phyloP scores from a whole-genome alignment of 2,797 vertebrate species.

The Morelia viridis region DNA sequence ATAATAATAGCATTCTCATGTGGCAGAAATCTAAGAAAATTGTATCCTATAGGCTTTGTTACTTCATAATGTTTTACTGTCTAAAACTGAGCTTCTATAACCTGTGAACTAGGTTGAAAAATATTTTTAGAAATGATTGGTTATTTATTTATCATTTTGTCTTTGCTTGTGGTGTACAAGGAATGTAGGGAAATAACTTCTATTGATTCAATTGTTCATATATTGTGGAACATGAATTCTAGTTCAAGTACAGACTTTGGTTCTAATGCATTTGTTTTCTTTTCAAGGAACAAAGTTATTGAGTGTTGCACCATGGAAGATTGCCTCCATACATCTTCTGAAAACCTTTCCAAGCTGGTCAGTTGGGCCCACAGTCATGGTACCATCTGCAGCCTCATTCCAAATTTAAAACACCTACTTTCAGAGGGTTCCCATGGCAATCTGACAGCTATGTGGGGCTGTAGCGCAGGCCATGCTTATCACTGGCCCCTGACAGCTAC shows the following conservation, averaged over 20 bases:
- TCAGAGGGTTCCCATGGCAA: slow-evolving; percentile 82
- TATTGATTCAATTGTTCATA: slow-evolving; percentile 26
- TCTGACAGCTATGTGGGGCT: slow-evolving; percentile 86
- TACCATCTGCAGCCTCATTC: slow-evolving; percentile 90
- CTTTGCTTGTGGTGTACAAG: background rate
- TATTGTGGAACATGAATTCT: slow-evolving; percentile 22
- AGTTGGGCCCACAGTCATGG: slow-evolving; percentile 94
- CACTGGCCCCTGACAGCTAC: slow-evolving; percentile 86
- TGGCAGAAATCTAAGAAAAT: background rate
- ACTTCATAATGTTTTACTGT: background rate
- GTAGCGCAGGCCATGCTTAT: slow-evolving; percentile 87
- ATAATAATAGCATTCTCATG: background rate
- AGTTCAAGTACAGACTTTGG: background rate
- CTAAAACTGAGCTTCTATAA: background rate
- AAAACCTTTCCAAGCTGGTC: slow-evolving; percentile 88
- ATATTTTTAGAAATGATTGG: background rate
- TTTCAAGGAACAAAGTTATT: slow-evolving; percentile 59
- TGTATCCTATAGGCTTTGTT: background rate
- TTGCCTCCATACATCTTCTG: slow-evolving; percentile 87
- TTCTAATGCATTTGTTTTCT: slow-evolving; percentile 36
- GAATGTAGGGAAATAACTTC: slow-evolving; percentile 38
- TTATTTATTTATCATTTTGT: background rate
- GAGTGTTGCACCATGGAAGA: slow-evolving; percentile 81
- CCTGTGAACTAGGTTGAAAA: background rate
- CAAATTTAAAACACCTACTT: slow-evolving; percentile 85